These are phyloP conservation scores for Malurus alboscapulatus DNA, from an alignment of 2,113 vertebrate genomes.

Conservation along the genomic window DNA sequence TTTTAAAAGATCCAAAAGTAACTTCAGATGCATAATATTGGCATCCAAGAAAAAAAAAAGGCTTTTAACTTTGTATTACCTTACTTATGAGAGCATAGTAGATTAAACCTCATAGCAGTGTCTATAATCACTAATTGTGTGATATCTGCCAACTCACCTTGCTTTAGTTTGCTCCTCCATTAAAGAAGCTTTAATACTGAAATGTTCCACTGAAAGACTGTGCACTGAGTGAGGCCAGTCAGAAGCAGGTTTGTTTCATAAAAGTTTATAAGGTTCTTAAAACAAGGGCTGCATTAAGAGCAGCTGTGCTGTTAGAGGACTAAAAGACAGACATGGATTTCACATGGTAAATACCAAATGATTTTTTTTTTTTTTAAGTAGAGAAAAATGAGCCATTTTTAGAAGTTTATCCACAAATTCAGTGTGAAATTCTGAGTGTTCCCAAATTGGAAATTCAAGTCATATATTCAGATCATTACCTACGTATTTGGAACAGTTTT, in stretches of 20 bases:
- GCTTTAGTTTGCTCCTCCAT: neutral
- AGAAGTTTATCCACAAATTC: neutral
- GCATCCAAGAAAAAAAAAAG: neutral
- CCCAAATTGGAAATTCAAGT: neutral
- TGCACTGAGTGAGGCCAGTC: neutral
- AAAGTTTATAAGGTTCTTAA: neutral
- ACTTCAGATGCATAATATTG: neutral
- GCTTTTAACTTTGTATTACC: neutral
- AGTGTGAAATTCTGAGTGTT: neutral
- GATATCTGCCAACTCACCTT: neutral
- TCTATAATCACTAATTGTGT: neutral
- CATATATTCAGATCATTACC: neutral
- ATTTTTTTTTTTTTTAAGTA: neutral
- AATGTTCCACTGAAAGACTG: neutral
- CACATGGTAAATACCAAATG: neutral
- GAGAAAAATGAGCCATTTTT: neutral
- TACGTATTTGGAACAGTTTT: neutral
- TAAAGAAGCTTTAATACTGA: neutral
- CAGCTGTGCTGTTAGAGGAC: neutral
- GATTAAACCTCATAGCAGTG: neutral
- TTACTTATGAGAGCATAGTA: neutral
- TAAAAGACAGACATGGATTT: neutral
- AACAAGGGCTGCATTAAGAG: neutral
- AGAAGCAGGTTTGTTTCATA: neutral
- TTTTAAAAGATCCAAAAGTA: accelerated